phyloP scores from a whole-genome alignment of 2,888 invertebrate genomes.

The Nemotelus pantherinus region DNA sequence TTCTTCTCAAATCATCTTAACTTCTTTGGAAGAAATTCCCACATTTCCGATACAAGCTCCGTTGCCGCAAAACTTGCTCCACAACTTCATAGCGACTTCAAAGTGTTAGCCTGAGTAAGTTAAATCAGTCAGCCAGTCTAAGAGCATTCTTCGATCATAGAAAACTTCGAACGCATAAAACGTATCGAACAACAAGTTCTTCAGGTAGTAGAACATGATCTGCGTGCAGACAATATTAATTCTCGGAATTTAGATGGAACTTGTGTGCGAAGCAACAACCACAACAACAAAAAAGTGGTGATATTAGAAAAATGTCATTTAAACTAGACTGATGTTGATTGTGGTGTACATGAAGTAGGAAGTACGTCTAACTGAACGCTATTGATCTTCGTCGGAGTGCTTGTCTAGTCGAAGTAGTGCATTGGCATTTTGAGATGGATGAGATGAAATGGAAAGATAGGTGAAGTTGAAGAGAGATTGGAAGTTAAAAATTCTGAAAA shows the following conservation, averaged over 20 bases:
- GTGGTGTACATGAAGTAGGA: background rate
- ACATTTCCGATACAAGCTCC: background rate
- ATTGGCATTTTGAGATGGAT: too few species aligned
- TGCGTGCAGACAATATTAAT: slow-evolving; percentile 24
- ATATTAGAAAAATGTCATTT: background rate
- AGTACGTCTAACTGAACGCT: slow-evolving; percentile 2
- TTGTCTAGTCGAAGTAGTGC: too few species aligned
- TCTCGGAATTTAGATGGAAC: background rate
- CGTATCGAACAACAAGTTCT: slow-evolving; percentile 13
- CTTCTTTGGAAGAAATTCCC: slow-evolving; percentile 28
- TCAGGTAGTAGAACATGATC: slow-evolving; percentile 13
- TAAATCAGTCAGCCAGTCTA: background rate
- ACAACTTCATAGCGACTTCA: too few species aligned
- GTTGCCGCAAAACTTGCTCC: too few species aligned
- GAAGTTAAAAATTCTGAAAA: too few species aligned
- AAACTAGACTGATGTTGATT: background rate
- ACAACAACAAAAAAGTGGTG: background rate
- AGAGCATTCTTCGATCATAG: background rate
- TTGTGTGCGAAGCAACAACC: background rate
- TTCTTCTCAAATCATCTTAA: background rate
- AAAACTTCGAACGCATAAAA: background rate
- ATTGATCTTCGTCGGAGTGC: background rate
- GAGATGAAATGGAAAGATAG: too few species aligned
- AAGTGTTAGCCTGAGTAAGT: too few species aligned
- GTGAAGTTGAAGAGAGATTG: too few species aligned